phyloP scores from a whole-genome alignment of 1,140 invertebrate genomes.

The Batillaria attramentaria region DNA sequence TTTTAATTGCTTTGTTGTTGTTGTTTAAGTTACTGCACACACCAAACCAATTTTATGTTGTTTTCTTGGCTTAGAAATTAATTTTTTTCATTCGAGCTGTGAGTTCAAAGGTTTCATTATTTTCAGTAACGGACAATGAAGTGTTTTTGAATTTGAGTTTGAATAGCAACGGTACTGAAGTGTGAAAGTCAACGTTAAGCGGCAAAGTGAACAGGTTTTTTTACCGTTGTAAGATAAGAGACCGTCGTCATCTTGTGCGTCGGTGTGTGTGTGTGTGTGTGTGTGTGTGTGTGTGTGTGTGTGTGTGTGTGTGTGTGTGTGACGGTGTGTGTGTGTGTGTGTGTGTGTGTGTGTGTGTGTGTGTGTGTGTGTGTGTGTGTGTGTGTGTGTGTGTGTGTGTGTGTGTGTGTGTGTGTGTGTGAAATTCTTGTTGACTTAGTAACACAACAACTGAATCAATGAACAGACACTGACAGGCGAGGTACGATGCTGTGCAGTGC shows the following conservation, averaged over 20 bases:
- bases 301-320: slow-evolving; percentile 6
- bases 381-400: neutral
- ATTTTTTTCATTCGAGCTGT: neutral
- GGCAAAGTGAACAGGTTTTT: neutral
- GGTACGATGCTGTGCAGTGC: neutral
- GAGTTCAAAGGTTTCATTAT: neutral
- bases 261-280: neutral
- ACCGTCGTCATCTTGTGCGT: neutral
- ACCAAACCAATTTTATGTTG: no score
- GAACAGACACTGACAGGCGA: no score
- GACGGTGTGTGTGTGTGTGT: neutral
- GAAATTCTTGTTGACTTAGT: neutral
- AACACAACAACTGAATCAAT: no score
- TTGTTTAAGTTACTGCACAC: no score
- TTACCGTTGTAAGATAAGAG: neutral
- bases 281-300: slow-evolving; percentile 12
- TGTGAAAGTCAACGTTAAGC: neutral
- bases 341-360: slow-evolving; percentile 8
- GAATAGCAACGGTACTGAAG: neutral
- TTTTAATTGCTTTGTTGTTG: no score
- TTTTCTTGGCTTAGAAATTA: no score
- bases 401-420: neutral
- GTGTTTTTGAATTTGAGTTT: neutral
- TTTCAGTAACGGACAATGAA: neutral
- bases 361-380: neutral